A percentile compares a stretch with the other conserved stretches of the same genome.
Evolutionary conservation across 2,888 invertebrate genomes (phyloP).

Genomic region (Apotomis betuletana): DNA sequence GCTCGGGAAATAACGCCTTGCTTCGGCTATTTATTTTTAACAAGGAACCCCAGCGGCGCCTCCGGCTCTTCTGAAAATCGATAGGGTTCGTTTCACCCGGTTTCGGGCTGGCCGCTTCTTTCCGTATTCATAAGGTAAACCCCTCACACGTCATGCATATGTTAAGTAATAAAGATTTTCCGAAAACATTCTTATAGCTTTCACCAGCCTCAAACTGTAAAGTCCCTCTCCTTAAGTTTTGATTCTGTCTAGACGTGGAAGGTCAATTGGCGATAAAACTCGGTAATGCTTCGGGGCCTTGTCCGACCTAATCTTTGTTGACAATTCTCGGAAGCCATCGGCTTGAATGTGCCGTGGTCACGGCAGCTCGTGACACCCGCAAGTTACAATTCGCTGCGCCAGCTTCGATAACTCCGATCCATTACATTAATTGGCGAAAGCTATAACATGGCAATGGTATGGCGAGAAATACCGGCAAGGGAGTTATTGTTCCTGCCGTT

Average conservation of each 20-base stretch:
- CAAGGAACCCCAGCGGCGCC: conserved; percentile 43
- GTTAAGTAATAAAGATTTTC: conserved; percentile 16
- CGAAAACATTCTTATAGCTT: not conserved
- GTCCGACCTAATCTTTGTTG: conserved; percentile 43
- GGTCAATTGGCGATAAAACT: conserved; percentile 32
- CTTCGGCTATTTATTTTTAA: conserved; percentile 56
- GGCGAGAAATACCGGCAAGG: conserved; percentile 42
- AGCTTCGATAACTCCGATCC: conserved; percentile 31
- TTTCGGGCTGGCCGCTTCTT: conserved; percentile 34
- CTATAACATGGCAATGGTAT: conserved; percentile 27
- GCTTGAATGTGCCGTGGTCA: conserved; percentile 42
- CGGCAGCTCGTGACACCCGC: conserved; percentile 32
- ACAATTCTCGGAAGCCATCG: conserved; percentile 42
- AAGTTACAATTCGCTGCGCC: conserved; percentile 26
- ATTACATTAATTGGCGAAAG: conserved; percentile 37
- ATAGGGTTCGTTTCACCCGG: conserved; percentile 53
- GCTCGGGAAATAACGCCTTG: conserved; percentile 48
- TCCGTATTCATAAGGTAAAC: conserved; percentile 37
- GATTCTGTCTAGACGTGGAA: conserved; percentile 30
- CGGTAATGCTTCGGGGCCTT: conserved; percentile 28
- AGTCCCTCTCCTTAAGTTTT: conserved; percentile 2
- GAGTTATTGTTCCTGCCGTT: conserved; percentile 49
- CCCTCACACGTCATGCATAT: conserved; percentile 35
- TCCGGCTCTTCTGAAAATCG: conserved; percentile 55
- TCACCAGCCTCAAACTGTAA: not conserved